Base-by-base conservation (phyloP, 1,140 invertebrate species). In the Atta texana region DNA sequence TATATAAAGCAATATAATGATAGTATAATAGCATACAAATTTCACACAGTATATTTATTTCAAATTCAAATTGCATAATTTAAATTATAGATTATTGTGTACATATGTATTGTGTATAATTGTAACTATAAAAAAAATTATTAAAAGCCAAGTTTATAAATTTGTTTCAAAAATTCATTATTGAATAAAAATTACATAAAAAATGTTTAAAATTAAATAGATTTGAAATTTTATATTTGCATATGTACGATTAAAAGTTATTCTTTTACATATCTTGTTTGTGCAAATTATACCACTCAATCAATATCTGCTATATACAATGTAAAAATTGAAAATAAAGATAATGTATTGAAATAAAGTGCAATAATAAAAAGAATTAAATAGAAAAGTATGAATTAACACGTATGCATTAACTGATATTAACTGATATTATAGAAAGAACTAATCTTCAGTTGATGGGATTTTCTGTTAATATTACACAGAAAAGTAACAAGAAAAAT, bases 121-220 rank as follows among this genome's bases (percentile, higher is more conserved):
- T 84, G 21, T 55, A 86, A 78, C 3, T 53, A 44, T 44, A n/a
- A 5, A 21, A 44, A 76, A 76, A 63, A 84, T 16, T 57, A 57
- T 76, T 75, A 63, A 77, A 76, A 14, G 16, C 14, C 49, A 77
- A 78, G 59, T 63, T 57, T 74, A 89, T 63, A 86, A 89, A 10
- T 55, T 63, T 78, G 24, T 74, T 78, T 59, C 78, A 64, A 31
- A 88, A 49, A 64, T 68, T 68, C 49, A 66, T 72, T 82, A 75
- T 71, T 49, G 59, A 64, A 55, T 4, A n/a, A n/a, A n/a, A n/a
- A 39, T 68, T 80, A 80, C n/a, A 80, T 39, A 80, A 69, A 77
- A 68, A 80, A 16, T 66, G 6, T 55, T 69, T 68, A 69, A n/a
- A 80, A 57, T 80, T 80, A 69, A 55, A 80, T 80, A 69, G n/a